Evolutionary conservation across 2,888 invertebrate species (phyloP).

Genomic region (Lasioglossum figueresi): DNA sequence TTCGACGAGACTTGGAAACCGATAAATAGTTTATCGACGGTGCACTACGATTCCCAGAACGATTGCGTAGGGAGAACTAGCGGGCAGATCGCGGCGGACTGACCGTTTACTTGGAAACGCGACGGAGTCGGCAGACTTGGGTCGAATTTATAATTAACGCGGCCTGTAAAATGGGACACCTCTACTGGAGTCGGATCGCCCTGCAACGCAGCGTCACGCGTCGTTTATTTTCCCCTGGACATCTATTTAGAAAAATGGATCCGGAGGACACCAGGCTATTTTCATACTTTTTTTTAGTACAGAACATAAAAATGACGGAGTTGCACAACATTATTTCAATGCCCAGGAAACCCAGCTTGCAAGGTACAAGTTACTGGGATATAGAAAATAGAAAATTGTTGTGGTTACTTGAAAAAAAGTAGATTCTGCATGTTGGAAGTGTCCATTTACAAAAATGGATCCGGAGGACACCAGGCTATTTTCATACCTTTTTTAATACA

Average conservation of each 20-base stretch:
- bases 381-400: too few relatives aligned
- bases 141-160: conserved; percentile 79
- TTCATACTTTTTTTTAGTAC: too few relatives aligned
- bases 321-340: too few relatives aligned
- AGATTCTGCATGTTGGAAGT: too few relatives aligned
- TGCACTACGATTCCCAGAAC: conserved; percentile 56
- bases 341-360: too few relatives aligned
- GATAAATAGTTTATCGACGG: conserved; percentile 62
- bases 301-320: too few relatives aligned
- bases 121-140: conserved; percentile 62
- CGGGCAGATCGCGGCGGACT: conserved; percentile 60
- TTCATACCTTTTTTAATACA: too few relatives aligned
- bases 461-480: too few relatives aligned
- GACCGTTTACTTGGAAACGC: conserved; percentile 70
- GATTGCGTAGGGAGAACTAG: conserved; percentile 51
- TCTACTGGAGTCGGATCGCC: conserved; percentile 64
- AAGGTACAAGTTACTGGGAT: too few relatives aligned
- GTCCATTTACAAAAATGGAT: conserved; percentile 28
- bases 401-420: too few relatives aligned
- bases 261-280: too few relatives aligned
- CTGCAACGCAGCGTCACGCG: conserved; percentile 36
- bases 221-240: conserved; percentile 28
- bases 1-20: conserved; percentile 20
- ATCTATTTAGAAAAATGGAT: conserved; percentile 31
- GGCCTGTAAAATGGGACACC: conserved; percentile 77